Base-by-base conservation (phyloP, 2,797 vertebrate species). In the Buceros bicornis region DNA sequence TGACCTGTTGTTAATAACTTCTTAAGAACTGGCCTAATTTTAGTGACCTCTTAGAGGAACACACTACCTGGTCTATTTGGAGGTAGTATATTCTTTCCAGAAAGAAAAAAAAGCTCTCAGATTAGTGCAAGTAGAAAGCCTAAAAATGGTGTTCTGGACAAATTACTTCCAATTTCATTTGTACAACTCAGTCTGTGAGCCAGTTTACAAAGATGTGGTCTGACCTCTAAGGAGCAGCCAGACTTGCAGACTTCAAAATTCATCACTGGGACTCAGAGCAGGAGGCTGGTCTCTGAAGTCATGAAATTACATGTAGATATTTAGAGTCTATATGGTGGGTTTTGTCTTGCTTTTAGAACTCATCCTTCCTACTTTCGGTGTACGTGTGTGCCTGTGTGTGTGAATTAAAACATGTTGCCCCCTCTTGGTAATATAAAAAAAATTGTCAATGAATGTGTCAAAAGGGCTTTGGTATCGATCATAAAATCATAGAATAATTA, bases 1-100 rank as follows among this genome's bases (percentile, higher is more conserved):
- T 37, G 13, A 71, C 65, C 45, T 82, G 16, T 66, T 82, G 33
- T 56, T 66, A 94, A 80, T 83, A 95, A 83, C 64, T 65, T 61
- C 60, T 81, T 72, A 43, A 87, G 83, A 95, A 81, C 40, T 79
- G 28, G 18, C 14, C 15, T 6, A 3, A 82, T 83, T 77, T 73
- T 62, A 87, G 65, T 92, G 64, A 56, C 15, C 24, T 86, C 31
- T 80, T 61, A 64, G 37, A 89, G 6, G 26, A 87, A 29, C 7
- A 6, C 29, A 79, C 15, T 64, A 19, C 35, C 3, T 19, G 37
- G 16, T 62, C 29, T 86, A 11, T 67, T 67, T 15, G 13, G 26
- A 86, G 5, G 31, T 17, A 66, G 21, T 19, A 35, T 40, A 25
- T 64, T 57, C 13, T 74, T 88, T 56, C 42, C 10, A 29, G 31